Evolutionary conservation across 64 coral and sea anemone species (phyloP).

Genomic region (Catalaphyllia jardinei): DNA sequence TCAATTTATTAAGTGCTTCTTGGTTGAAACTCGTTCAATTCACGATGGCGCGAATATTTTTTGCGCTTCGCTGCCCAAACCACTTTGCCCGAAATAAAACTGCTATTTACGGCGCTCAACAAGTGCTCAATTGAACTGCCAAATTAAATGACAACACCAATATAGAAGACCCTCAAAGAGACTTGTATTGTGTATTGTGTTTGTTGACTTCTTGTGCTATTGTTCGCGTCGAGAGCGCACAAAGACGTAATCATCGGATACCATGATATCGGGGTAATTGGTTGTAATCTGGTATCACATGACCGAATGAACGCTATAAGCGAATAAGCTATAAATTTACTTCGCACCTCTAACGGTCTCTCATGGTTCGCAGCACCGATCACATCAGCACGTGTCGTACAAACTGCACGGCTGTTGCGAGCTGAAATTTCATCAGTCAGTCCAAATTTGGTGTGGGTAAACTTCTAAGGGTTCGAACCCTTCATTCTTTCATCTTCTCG

Average conservation of each 20-base stretch:
- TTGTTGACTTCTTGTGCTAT: constrained; percentile 46
- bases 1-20: neutral
- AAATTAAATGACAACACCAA: constrained; percentile 51
- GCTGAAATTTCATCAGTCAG: constrained; percentile 12
- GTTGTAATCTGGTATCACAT: constrained; percentile 43
- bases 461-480: neutral
- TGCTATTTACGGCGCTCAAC: constrained; percentile 26
- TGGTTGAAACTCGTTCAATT: neutral
- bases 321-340: constrained; percentile 35
- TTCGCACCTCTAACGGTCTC: constrained; percentile 43
- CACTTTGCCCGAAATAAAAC: constrained; percentile 35
- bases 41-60: neutral
- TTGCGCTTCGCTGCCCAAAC: constrained; percentile 9
- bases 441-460: neutral
- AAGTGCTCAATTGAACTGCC: constrained; percentile 52
- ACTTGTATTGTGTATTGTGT: constrained; percentile 42
- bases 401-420: neutral
- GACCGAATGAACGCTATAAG: constrained; percentile 31
- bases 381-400: neutral
- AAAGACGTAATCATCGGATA: constrained; percentile 48
- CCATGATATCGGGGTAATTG: constrained; percentile 53
- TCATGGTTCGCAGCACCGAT: constrained; percentile 14
- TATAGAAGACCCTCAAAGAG: constrained; percentile 21
- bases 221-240: constrained; percentile 31
- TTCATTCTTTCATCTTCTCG: neutral